Evolutionary conservation across 2,113 vertebrate species (phyloP).

Genomic region (Amazona guildingii): DNA sequence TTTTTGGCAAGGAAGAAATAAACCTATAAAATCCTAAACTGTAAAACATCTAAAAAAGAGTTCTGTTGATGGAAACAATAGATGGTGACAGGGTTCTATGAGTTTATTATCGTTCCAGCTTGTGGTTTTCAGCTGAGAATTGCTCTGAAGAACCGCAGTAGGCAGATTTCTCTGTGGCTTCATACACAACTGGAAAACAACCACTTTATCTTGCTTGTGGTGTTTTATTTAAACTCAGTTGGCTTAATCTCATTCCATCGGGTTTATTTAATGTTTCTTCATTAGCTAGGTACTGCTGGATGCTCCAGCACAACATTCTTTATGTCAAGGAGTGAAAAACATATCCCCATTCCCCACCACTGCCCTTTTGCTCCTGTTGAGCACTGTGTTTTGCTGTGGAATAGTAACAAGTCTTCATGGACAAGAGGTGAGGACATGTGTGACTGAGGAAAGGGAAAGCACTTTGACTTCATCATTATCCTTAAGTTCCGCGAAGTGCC

Average conservation of each 20-base stretch:
- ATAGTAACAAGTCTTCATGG: background rate
- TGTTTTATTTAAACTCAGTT: conserved; percentile 5
- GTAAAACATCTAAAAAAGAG: background rate
- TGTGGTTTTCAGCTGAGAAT: background rate
- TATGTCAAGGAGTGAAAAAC: background rate
- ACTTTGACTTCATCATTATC: background rate
- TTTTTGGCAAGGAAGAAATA: background rate
- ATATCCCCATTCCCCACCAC: background rate
- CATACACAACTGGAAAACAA: background rate
- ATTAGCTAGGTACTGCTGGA: background rate
- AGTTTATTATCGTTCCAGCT: background rate
- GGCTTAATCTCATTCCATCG: background rate
- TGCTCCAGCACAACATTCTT: background rate
- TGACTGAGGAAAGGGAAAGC: background rate
- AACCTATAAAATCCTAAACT: background rate
- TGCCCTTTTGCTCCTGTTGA: background rate
- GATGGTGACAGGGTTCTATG: background rate
- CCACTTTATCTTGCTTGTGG: background rate
- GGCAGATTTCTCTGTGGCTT: background rate
- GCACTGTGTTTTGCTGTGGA: background rate
- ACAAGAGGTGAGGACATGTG: background rate
- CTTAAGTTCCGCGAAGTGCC: background rate
- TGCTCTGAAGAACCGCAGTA: background rate
- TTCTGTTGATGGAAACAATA: background rate
- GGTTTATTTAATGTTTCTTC: background rate